Evolutionary conservation across 1,140 invertebrate species (phyloP), one percentile per base, ranked within the genome.

Genomic region (Eubasilissa regina): DNA sequence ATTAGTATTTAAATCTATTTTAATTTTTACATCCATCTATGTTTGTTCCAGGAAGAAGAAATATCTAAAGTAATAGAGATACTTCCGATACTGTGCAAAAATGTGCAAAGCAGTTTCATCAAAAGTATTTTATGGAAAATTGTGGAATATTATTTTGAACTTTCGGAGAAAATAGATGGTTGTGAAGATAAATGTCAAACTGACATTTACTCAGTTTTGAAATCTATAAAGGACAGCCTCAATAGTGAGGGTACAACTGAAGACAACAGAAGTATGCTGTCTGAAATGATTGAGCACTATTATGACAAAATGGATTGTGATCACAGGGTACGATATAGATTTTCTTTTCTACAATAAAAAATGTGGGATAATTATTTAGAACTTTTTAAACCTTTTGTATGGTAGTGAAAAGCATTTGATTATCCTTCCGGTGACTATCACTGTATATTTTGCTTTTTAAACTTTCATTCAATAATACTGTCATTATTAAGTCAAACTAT

Each of bases 231-330:
- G 15, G 83, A 83, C 8, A 83, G 86, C 75, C 84, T 92, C 47
- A 88, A 87, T 21, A 86, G 86, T 48, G 88, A 91, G 43, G 85
- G 86, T 78, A 90, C 90, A 60, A 89, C 90, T 73, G 89, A 91
- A 47, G 89, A 89, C 0, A 92, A 91, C 80, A 87, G 90, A 64
- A 89, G 88, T 0, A 68, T 90, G 17, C 62, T 92, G 11, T 88
- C 87, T 8, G 87, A 86, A 64, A 84, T 88, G 0, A 78, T 92
- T 8, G 90, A 91, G 81, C 84, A 84, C 8, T 87, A 91, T 56
- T 88, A 89, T 55, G 84, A 86, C 3, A 84, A 87, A 43, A 85
- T 92, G 1, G 84, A 87, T 51, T 87, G 89, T 53, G 87, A 90
- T 44, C 85, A 87, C 80, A 84, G 85, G 84, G 87, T 89, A 60